Percentiles rank a stretch among this genome's conserved stretches.
These are phyloP conservation scores for Oreotrochilus melanogaster DNA, from an alignment of 2,113 vertebrate genomes.

Conservation along the genomic window DNA sequence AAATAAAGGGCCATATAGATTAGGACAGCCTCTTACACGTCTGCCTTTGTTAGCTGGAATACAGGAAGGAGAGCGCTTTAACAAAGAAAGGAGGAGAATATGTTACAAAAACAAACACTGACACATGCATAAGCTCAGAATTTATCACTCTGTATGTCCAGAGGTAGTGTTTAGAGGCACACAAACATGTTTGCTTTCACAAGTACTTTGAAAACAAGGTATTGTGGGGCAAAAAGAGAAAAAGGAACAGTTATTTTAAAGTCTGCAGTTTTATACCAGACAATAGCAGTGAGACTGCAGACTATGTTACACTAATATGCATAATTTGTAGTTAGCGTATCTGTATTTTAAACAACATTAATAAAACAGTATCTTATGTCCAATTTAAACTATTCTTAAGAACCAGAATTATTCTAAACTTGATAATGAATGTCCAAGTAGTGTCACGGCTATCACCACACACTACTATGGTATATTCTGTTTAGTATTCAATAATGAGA, in stretches of 20 bases:
- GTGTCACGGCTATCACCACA: neutral
- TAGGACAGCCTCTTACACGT: slow-evolving; percentile 93
- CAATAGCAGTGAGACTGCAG: neutral
- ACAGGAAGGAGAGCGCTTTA: slow-evolving; percentile 94
- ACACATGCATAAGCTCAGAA: neutral
- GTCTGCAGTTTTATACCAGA: neutral
- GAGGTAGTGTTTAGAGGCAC: slow-evolving; percentile 16
- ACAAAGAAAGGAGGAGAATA: slow-evolving; percentile 85
- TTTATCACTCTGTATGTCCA: neutral
- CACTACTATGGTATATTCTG: neutral
- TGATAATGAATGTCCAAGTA: neutral
- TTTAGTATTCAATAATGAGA: neutral
- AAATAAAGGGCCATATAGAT: slow-evolving; percentile 71
- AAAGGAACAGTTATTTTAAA: neutral
- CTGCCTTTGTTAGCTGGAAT: slow-evolving; percentile 96
- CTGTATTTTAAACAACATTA: neutral
- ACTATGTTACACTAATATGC: neutral
- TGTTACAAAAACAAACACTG: slow-evolving; percentile 75
- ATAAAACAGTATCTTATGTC: neutral
- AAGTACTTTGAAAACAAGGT: neutral
- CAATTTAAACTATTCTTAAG: neutral
- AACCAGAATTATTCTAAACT: neutral
- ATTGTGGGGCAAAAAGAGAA: neutral
- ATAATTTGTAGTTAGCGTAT: neutral
- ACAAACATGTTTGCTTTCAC: neutral